phyloP scores from a whole-genome alignment of 2,797 vertebrate genomes.

The Remorina albescens region DNA sequence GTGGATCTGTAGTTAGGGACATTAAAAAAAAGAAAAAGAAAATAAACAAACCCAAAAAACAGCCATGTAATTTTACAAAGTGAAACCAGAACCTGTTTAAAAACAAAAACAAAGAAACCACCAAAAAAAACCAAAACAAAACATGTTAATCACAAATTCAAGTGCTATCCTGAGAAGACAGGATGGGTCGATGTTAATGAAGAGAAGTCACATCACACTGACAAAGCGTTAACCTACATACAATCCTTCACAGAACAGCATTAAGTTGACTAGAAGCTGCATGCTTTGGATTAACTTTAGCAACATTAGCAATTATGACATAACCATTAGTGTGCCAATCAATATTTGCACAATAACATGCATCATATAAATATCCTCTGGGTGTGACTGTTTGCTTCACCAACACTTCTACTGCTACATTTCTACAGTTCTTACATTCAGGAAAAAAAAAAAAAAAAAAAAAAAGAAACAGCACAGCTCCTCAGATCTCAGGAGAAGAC shows the following conservation, averaged over 20 bases:
- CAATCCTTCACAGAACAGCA: too few relatives aligned
- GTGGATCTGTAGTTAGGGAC: not conserved
- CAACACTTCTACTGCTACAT: not conserved
- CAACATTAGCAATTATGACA: not conserved
- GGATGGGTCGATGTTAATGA: not conserved
- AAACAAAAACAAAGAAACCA: not conserved
- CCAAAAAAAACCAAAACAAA: not conserved
- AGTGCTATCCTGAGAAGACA: constrained; percentile 1
- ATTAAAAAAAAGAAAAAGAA: not conserved
- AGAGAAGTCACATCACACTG: not conserved
- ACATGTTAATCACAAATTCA: constrained; percentile 1
- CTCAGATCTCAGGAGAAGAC: not conserved
- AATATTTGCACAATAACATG: not conserved
- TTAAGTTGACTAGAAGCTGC: not conserved
- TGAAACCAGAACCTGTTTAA: not conserved
- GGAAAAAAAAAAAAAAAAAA: too few relatives aligned
- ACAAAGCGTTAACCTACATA: not conserved
- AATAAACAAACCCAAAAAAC: not conserved
- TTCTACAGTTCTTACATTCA: not conserved
- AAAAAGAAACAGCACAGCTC: not conserved
- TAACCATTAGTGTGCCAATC: not conserved
- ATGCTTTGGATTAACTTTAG: not conserved
- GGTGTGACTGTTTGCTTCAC: not conserved
- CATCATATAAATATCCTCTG: not conserved
- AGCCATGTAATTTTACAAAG: not conserved